Evolutionary conservation across 2,888 invertebrate species (phyloP).

Genomic region (Nomada fabriciana): DNA sequence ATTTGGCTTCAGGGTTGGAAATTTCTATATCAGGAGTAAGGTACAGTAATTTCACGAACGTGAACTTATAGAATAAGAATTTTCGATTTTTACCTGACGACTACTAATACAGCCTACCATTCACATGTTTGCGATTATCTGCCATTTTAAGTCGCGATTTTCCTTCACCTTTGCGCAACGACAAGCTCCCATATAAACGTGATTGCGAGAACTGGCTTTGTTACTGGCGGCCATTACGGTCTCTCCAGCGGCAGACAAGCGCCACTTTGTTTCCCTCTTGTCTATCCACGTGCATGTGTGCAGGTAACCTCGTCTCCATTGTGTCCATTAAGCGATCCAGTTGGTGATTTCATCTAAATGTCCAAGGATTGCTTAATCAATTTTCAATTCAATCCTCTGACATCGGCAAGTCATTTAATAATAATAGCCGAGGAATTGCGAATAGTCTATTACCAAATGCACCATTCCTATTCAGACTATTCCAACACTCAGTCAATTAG

Average conservation of each 20-base stretch:
- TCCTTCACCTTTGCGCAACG: constrained; percentile 44
- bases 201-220: constrained; percentile 55
- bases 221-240: constrained; percentile 53
- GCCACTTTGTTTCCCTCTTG: constrained; percentile 45
- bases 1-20: too few relatives aligned
- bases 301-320: constrained; percentile 26
- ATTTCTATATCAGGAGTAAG: too few relatives aligned
- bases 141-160: constrained; percentile 9
- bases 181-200: constrained; percentile 44
- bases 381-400: neutral
- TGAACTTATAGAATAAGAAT: too few relatives aligned
- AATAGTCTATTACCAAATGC: neutral
- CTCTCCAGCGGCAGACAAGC: constrained; percentile 33
- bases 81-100: neutral
- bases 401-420: neutral
- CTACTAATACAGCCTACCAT: neutral
- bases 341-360: constrained; percentile 70
- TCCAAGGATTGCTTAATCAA: constrained; percentile 63
- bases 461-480: neutral
- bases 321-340: constrained; percentile 38
- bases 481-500: constrained; percentile 6
- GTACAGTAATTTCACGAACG: too few relatives aligned
- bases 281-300: constrained; percentile 36
- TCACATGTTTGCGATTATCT: constrained; percentile 1
- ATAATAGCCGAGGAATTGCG: neutral